Percentiles rank a stretch among this genome's conserved stretches.
phyloP scores from a whole-genome alignment of 1,140 invertebrate genomes.

The Heliothis virescens region DNA sequence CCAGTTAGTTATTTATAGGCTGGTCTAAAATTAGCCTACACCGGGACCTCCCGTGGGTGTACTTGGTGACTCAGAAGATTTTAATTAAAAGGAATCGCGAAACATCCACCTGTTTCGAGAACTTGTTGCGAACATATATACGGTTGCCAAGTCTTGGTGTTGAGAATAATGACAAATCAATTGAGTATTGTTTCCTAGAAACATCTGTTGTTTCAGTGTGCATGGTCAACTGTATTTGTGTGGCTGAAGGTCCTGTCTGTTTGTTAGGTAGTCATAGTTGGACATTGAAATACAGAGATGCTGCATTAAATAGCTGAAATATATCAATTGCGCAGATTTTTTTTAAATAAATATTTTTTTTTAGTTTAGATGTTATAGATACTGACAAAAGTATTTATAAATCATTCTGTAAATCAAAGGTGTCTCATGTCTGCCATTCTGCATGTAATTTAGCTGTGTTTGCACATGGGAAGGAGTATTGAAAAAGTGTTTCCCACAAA shows the following conservation, averaged over 20 bases:
- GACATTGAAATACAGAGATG: not conserved
- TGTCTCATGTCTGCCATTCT: no score
- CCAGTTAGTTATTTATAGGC: slow-evolving; percentile 20
- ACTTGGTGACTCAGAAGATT: slow-evolving; percentile 15
- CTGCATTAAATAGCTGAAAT: no score
- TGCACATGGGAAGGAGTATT: no score
- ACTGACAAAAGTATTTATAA: no score
- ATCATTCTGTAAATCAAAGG: no score
- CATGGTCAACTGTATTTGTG: not conserved
- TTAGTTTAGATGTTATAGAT: no score
- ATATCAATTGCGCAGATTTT: no score
- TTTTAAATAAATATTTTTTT: no score
- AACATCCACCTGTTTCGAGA: slow-evolving; percentile 21
- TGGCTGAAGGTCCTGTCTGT: not conserved
- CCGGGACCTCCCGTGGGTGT: slow-evolving; percentile 10
- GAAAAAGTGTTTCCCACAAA: no score
- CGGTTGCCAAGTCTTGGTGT: not conserved
- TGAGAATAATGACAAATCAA: slow-evolving; percentile 13
- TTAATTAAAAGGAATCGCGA: slow-evolving; percentile 3
- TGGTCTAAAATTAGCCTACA: slow-evolving; percentile 1
- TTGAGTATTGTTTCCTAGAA: slow-evolving; percentile 16
- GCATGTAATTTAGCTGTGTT: no score
- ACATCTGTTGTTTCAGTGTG: not conserved
- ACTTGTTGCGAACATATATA: not conserved
- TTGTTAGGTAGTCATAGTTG: not conserved